Percentiles rank a stretch among this genome's conserved stretches.
phyloP scores from a whole-genome alignment of 2,888 invertebrate species.

The Rhorus exstirpatorius region DNA sequence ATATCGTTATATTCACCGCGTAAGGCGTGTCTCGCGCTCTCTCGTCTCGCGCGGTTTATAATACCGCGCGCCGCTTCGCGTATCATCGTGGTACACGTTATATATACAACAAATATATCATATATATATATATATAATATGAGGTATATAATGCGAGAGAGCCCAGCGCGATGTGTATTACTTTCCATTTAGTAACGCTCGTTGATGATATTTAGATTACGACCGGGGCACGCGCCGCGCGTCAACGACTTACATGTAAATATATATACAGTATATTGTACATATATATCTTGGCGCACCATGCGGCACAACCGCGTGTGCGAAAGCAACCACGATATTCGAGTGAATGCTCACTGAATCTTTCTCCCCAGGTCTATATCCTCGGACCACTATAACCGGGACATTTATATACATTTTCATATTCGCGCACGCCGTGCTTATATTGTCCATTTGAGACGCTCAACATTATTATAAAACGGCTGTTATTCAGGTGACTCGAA shows the following conservation, averaged over 20 bases:
- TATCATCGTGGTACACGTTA: conserved; percentile 53
- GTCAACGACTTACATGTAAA: conserved; percentile 52
- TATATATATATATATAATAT: conserved; percentile 21
- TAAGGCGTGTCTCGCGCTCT: conserved; percentile 70
- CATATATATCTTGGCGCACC: conserved; percentile 19
- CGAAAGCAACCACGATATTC: conserved; percentile 22
- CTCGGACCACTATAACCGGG: background rate
- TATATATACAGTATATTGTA: background rate
- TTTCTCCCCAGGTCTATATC: conserved; percentile 34
- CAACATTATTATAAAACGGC: conserved; percentile 40
- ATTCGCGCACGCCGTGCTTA: conserved; percentile 41
- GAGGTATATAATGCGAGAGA: conserved; percentile 44
- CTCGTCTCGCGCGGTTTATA: conserved; percentile 67
- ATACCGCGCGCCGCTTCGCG: conserved; percentile 57
- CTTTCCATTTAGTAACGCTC: conserved; percentile 74
- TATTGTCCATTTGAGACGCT: conserved; percentile 62
- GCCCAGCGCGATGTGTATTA: conserved; percentile 66
- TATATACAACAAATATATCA: background rate
- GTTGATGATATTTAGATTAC: conserved; percentile 75
- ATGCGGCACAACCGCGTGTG: conserved; percentile 22
- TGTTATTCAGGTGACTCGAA: conserved; percentile 32
- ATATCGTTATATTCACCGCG: conserved; percentile 68
- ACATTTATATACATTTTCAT: conserved; percentile 46
- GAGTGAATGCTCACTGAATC: conserved; percentile 60
- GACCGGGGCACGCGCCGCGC: conserved; percentile 71